Base-by-base conservation (phyloP, 2,113 vertebrate genomes). In the Elachura formosa region DNA sequence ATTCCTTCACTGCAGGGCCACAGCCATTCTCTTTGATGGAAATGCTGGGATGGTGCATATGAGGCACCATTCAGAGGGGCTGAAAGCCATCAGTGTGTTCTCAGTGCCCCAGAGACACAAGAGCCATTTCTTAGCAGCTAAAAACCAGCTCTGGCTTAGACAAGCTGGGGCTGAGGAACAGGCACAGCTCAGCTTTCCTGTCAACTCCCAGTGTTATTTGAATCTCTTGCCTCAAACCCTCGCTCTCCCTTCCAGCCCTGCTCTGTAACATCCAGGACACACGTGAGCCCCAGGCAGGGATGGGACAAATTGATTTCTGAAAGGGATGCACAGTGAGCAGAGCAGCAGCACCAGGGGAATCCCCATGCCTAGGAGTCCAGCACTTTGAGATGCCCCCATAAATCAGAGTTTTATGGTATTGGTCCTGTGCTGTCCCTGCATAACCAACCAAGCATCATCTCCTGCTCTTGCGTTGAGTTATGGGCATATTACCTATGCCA, bases 401-500 rank as follows among this genome's bases (percentile, higher is more conserved):
- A 72, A 72, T 62, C 46, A 18, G 43, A 26, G 40, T 1, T 67
- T 68, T 6, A 20, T n/a, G 29, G 58, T 41, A 5, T 4, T 0
- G 0, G 6, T 28, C 23, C 87, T 13, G 38, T 5, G 4, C 75
- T 11, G 3, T 67, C n/a, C 55, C 55, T 45, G 24, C 41, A 5
- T 2, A 10, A 31, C 24, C 86, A 64, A 3, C 80, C 7, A 3
- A 31, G 10, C 59, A 3, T n/a, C 69, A 5, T 1, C 49, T 16
- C 26, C 10, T 14, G 52, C 13, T 2, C 2, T 1, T 2, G n/a
- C 0, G 1, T 7, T 2, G 79, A 45, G 36, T 63, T 64, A 14
- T 0, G 11, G 73, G 36, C 46, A 5, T 0, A 0, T 1, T 2
- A 5, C 56, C 73, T 5, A 0, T 14, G 52, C 62, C 12, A 23